Evolutionary conservation across 2,797 vertebrate genomes (phyloP).

Genomic region (Anomalospiza imberbis): DNA sequence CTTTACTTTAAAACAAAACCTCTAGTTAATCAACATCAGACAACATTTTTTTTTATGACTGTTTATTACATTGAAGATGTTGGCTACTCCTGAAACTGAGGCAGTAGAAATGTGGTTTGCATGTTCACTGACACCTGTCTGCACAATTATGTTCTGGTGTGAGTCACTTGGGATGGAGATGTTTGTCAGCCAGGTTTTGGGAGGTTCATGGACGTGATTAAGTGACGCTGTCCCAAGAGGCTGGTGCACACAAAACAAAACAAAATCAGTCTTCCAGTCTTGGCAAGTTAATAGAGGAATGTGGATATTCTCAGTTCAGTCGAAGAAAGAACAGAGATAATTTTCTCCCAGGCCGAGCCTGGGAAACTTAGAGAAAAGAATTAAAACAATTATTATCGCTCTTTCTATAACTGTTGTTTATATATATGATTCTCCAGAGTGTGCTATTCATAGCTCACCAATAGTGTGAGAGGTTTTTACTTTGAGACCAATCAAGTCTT

Average conservation of each 20-base stretch:
- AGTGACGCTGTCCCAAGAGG: not conserved
- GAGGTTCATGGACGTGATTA: not conserved
- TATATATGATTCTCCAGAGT: not conserved
- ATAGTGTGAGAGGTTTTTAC: not conserved
- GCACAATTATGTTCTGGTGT: not conserved
- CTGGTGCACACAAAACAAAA: not conserved
- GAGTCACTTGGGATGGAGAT: not conserved
- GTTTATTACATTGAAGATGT: not conserved
- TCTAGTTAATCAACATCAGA: not conserved
- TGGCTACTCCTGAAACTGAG: not conserved
- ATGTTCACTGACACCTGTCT: not conserved
- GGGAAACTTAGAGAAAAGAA: not conserved
- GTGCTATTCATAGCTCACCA: not conserved
- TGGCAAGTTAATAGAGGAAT: not conserved
- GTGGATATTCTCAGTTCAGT: no score
- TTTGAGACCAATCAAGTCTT: not conserved
- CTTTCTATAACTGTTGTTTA: not conserved
- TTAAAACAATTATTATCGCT: not conserved
- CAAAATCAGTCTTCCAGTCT: not conserved
- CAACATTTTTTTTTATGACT: not conserved
- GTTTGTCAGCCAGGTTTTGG: not conserved
- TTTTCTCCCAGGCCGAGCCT: no score
- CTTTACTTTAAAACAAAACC: not conserved
- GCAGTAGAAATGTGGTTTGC: not conserved
- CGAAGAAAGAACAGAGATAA: no score